Evolutionary conservation across 2,888 invertebrate species (phyloP), one percentile per base, ranked within the genome.

Genomic region (Melinopterus prodromus): DNA sequence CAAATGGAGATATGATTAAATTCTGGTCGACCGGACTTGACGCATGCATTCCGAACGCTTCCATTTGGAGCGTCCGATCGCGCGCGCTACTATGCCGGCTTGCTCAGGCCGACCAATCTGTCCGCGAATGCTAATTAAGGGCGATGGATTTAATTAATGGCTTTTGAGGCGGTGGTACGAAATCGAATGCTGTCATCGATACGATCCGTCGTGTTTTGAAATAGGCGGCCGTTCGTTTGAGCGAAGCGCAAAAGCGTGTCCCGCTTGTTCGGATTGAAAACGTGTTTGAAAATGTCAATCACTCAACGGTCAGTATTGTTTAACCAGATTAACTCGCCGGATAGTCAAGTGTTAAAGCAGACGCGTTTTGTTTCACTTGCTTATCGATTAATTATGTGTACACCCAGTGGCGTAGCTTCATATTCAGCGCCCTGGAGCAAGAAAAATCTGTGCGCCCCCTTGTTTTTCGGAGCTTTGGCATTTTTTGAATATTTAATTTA

Each of bases 101-200:
- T n/a, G 14, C 69, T 26, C 35, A 71, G 71, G 35, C 71, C 26
- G 37, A n/a, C 74, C 74, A 74, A 74, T 74, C 16, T 36, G 74
- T 74, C 74, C 36, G 74, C n/a, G 9, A 35, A 37, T 26, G 36
- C 74, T 74, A 74, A 74, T 74, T 74, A 74, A 74, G 74, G 12
- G 36, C 74, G 15, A 74, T 74, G 74, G n/a, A 74, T 74, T 74
- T 74, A 74, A 74, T 74, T 74, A 74, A 74, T 74, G 35, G 53
- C 7, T 53, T 53, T 53, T 53, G 53, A 53, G 74, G 74, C 74
- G 74, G 7, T 53, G 3, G 53, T 53, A 74, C 74, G 74, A 74
- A 74, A 74, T 74, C 74, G 74, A 74, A 74, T 74, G 36, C 36
- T 37, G 36, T 74, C 36, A 35, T 37, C 36, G 35, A 37, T n/a